Base-by-base conservation (phyloP, 2,113 vertebrate species). In the Cyanoramphus novaezelandiae region DNA sequence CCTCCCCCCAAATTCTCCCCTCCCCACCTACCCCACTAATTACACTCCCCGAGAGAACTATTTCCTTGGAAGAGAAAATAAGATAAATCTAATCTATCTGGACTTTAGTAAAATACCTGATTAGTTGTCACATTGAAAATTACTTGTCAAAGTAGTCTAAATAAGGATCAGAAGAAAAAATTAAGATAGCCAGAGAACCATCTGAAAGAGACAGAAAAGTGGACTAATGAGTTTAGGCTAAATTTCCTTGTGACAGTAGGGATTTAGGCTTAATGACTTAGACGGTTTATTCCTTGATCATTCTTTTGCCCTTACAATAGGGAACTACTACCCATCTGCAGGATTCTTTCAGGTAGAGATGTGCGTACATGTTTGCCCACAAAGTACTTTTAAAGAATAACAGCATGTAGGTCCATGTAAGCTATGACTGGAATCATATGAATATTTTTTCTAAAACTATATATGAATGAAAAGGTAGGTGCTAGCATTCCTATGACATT, bases 401-500 rank as follows among this genome's bases (percentile, higher is more conserved):
- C 15, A 96, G 31, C 57, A 76, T 47, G 6, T 65, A 50, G 52
- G 17, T 53, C 63, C 43, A 50, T 72, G 79, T 55, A 79, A 95
- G 86, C 74, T 88, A 52, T n/a, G 37, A 76, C 6, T 81, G 43
- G 59, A 39, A 90, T 35, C n/a, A 41, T 49, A 84, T 84, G 78
- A 78, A 86, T 91, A 77, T 92, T 94, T 88, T 52, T 86, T 39
- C 74, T 39, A 41, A 93, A 95, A 71, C 86, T 86, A 80, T 29
- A 52, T 17, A 7, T 33, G 87, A 96, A 90, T 90, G 50, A 70
- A 50, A 95, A 96, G 90, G 91, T 53, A 31, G 71, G 37, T 74
- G 46, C 60, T 96, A 90, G 84, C 80, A 95, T 97, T 97, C 98
- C 96, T 59, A 85, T 95, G 90, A 70, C 88, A 82, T 27, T 77